These are phyloP conservation scores for Cryptocheilus praepositus DNA, from an alignment of 2,888 invertebrate genomes.

Conservation along the genomic window DNA sequence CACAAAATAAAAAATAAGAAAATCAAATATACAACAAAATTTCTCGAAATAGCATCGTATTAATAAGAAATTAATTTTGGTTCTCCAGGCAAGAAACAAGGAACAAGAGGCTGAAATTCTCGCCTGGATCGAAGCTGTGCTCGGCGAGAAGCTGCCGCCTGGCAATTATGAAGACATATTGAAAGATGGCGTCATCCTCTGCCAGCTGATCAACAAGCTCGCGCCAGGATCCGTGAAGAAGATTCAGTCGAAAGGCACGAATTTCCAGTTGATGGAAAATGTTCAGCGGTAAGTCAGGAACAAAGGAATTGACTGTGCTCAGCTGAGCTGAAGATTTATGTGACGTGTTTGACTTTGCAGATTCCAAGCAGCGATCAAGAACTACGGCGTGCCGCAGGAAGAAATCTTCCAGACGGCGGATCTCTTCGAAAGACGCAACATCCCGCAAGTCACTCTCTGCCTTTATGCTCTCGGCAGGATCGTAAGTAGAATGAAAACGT, in stretches of 20 bases:
- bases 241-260: conserved; percentile 96
- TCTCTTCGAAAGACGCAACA: conserved; percentile 97
- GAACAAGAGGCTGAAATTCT: conserved; percentile 93
- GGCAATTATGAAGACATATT: conserved; percentile 93
- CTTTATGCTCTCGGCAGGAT: conserved; percentile 94
- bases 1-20: no score
- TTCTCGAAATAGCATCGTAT: no score
- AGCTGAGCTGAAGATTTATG: background rate
- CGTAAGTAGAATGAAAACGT: conserved; percentile 80
- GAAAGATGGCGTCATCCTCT: conserved; percentile 92
- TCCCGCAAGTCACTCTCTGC: conserved; percentile 96
- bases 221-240: conserved; percentile 96
- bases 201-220: conserved; percentile 96
- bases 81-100: conserved; percentile 86
- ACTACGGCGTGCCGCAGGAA: conserved; percentile 97
- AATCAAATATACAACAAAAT: no score
- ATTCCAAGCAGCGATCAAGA: conserved; percentile 97
- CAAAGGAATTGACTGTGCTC: background rate
- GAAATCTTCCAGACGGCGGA: conserved; percentile 99
- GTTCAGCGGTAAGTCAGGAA: conserved; percentile 84
- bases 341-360: conserved; percentile 70
- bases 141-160: conserved; percentile 89
- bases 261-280: conserved; percentile 99
- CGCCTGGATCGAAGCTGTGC: conserved; percentile 91
- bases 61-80: background rate